These are phyloP conservation scores for Misgurnus anguillicaudatus DNA, from an alignment of 2,113 vertebrate species.

Conservation along the genomic window DNA sequence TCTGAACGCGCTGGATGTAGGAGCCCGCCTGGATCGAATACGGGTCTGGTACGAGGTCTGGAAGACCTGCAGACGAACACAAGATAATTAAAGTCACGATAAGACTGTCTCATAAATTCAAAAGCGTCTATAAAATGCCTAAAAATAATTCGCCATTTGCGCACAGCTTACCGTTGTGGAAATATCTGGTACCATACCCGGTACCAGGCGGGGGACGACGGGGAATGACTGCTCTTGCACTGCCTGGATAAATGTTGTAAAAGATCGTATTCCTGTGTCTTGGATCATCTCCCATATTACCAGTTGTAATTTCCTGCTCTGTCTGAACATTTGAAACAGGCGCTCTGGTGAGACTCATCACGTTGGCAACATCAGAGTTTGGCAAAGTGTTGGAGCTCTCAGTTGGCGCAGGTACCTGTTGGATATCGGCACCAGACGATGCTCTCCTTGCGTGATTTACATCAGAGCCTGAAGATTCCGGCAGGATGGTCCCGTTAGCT, in stretches of 20 bases:
- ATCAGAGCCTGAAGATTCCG: constrained; percentile 27
- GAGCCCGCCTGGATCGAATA: constrained; percentile 82
- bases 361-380: not conserved
- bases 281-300: constrained; percentile 72
- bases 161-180: constrained; percentile 75
- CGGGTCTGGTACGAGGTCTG: constrained; percentile 80
- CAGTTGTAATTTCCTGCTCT: constrained; percentile 40
- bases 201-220: constrained; percentile 65
- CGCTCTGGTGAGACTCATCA: not conserved
- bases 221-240: constrained; percentile 54
- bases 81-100: not conserved
- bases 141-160: not conserved
- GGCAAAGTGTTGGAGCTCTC: constrained; percentile 39
- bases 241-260: constrained; percentile 70
- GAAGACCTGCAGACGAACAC: constrained; percentile 71
- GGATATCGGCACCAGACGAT: not conserved
- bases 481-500: not conserved
- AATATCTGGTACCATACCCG: constrained; percentile 75
- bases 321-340: not conserved
- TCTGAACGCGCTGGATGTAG: constrained; percentile 80
- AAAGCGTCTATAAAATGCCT: not conserved
- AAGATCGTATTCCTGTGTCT: constrained; percentile 75
- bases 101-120: not conserved
- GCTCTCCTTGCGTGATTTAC: not conserved
- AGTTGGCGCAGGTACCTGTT: constrained; percentile 24